Evolutionary conservation across 1,140 invertebrate genomes (phyloP).

Genomic region (Dreissena rostriformis): DNA sequence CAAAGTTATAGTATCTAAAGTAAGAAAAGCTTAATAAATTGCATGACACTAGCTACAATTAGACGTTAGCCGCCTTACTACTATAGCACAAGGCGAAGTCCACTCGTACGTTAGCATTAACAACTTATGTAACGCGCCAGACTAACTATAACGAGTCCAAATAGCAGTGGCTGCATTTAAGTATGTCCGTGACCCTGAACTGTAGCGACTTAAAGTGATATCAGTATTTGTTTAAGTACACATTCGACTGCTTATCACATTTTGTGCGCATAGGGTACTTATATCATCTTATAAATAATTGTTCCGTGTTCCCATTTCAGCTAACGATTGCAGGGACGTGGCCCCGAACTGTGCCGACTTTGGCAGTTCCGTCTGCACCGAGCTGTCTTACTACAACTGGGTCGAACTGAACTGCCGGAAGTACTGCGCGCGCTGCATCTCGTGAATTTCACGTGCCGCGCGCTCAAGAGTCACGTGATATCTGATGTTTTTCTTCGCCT

Average conservation of each 20-base stretch:
- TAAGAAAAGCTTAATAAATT: no score
- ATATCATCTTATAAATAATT: background rate
- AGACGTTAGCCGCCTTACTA: no score
- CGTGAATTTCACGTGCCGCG: background rate
- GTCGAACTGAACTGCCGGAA: slow-evolving; percentile 45
- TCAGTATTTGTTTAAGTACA: background rate
- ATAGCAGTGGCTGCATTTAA: no score
- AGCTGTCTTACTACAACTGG: slow-evolving; percentile 46
- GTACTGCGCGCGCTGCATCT: slow-evolving; percentile 32
- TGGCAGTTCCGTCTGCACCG: slow-evolving; percentile 22
- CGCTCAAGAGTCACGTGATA: background rate
- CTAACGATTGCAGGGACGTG: slow-evolving; percentile 11
- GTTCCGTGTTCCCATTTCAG: slow-evolving; percentile 2
- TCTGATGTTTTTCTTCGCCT: no score
- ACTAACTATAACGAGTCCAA: no score
- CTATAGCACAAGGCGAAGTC: no score
- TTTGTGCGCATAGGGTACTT: background rate
- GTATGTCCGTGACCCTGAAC: no score
- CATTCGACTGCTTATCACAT: slow-evolving; percentile 1
- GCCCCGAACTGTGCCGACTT: slow-evolving; percentile 33
- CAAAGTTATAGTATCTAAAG: no score
- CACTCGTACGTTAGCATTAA: no score
- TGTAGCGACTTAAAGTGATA: no score
- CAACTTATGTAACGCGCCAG: no score
- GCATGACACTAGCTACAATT: no score